phyloP scores from a whole-genome alignment of 1,140 invertebrate genomes.

The Bicyclus anynana region DNA sequence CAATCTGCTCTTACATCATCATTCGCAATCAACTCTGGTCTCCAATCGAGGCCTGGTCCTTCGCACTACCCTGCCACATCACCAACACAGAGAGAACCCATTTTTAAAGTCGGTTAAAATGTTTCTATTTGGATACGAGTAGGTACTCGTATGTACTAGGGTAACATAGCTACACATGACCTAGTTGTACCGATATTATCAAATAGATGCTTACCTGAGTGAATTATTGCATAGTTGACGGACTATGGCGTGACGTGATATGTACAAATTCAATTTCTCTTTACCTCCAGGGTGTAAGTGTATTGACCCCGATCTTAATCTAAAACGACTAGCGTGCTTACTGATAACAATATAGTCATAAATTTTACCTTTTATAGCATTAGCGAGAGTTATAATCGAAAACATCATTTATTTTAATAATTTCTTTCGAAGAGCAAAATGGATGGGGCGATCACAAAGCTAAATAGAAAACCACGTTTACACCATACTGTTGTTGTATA shows the following conservation, averaged over 20 bases:
- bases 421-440: too few relatives aligned
- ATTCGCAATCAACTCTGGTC: too few relatives aligned
- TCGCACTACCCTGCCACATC: too few relatives aligned
- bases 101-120: too few relatives aligned
- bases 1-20: too few relatives aligned
- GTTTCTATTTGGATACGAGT: too few relatives aligned
- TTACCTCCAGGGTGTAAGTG: slow-evolving; percentile 1
- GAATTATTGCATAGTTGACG: slow-evolving; percentile 8
- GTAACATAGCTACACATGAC: not conserved
- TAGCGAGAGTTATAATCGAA: not conserved
- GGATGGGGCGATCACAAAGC: too few relatives aligned
- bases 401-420: too few relatives aligned
- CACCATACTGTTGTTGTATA: too few relatives aligned
- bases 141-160: not conserved
- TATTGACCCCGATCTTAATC: slow-evolving; percentile 5
- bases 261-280: slow-evolving; percentile 13
- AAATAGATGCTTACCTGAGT: slow-evolving; percentile 4
- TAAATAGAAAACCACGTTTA: too few relatives aligned
- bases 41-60: too few relatives aligned
- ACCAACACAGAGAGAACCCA: too few relatives aligned
- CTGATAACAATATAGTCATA: not conserved
- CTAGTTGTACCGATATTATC: not conserved
- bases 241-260: slow-evolving; percentile 3
- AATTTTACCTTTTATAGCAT: not conserved
- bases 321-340: not conserved